Conservation (phyloP, 1,140 invertebrate species). For the Scaptomyza montana region DNA sequence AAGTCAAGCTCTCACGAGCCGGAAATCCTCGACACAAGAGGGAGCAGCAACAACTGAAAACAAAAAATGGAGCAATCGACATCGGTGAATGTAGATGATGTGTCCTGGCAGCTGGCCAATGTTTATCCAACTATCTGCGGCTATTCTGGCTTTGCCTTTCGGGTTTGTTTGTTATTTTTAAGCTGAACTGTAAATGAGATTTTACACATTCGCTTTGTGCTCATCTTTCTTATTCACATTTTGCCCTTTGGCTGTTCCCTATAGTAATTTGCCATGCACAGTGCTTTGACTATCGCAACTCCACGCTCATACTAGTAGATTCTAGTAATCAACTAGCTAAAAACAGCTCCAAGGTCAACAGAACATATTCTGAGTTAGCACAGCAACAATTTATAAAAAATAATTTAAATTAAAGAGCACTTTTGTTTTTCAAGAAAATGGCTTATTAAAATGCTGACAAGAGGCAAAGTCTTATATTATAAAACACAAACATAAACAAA, state of each 20-base stretch:
- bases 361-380: no score
- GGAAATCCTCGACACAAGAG: conserved; percentile 26
- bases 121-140: conserved; percentile 53
- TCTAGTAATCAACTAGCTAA: conserved; percentile 38
- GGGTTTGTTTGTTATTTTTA: conserved; percentile 52
- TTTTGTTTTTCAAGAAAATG: background rate
- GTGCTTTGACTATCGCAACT: conserved; percentile 8
- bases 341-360: background rate
- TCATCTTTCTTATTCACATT: conserved; percentile 36
- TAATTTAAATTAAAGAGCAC: conserved; percentile 21
- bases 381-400: background rate
- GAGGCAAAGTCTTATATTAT: background rate
- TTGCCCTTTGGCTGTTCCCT: conserved; percentile 49
- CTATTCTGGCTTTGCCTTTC: conserved; percentile 20
- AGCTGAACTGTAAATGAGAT: conserved; percentile 58
- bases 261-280: conserved; percentile 46
- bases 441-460: background rate
- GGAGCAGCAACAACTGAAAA: background rate
- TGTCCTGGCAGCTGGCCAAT: conserved; percentile 44
- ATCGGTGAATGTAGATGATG: conserved; percentile 26
- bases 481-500: background rate
- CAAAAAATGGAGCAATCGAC: background rate
- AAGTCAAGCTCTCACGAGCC: conserved; percentile 41
- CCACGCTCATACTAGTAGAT: background rate
- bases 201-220: conserved; percentile 51